phyloP scores from a whole-genome alignment of 1,140 invertebrate genomes.

The Drosophila baimaii region DNA sequence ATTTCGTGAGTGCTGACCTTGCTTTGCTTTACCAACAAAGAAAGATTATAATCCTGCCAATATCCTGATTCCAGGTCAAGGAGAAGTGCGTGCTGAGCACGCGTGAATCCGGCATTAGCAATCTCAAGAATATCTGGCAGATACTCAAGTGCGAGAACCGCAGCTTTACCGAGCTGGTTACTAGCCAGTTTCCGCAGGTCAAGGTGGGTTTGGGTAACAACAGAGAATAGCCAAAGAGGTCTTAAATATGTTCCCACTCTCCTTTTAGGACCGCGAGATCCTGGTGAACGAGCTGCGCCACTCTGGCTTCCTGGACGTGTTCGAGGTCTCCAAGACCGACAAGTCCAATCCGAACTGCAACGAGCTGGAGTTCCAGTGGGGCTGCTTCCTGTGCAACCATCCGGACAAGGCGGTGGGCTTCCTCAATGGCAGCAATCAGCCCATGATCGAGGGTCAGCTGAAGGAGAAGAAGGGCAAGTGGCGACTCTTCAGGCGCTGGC shows the following conservation, averaged over 20 bases:
- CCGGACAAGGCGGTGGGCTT: conserved; percentile 94
- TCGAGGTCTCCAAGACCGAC: conserved; percentile 88
- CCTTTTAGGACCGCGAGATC: conserved; percentile 90
- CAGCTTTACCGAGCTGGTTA: conserved; percentile 95
- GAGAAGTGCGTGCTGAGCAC: conserved; percentile 92
- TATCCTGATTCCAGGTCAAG: conserved; percentile 86
- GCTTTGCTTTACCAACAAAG: accelerated
- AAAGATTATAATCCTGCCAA: neutral
- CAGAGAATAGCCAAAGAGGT: no score
- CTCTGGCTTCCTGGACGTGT: conserved; percentile 95
- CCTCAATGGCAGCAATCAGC: conserved; percentile 89
- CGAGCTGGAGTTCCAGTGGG: conserved; percentile 84
- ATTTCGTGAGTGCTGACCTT: conserved; percentile 67
- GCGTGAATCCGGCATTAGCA: conserved; percentile 92
- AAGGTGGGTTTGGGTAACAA: conserved; percentile 86
- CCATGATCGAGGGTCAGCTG: conserved; percentile 94
- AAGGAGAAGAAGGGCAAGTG: conserved; percentile 98
- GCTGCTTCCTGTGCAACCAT: conserved; percentile 89
- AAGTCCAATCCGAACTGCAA: conserved; percentile 84
- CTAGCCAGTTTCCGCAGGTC: conserved; percentile 94
- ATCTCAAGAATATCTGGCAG: conserved; percentile 96
- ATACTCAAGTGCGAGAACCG: conserved; percentile 95
- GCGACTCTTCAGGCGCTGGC: conserved; percentile 95
- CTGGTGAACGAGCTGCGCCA: conserved; percentile 94
- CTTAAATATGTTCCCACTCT: neutral